Base-by-base conservation (phyloP, 2,888 invertebrate species). In the Heliconius cydno region DNA sequence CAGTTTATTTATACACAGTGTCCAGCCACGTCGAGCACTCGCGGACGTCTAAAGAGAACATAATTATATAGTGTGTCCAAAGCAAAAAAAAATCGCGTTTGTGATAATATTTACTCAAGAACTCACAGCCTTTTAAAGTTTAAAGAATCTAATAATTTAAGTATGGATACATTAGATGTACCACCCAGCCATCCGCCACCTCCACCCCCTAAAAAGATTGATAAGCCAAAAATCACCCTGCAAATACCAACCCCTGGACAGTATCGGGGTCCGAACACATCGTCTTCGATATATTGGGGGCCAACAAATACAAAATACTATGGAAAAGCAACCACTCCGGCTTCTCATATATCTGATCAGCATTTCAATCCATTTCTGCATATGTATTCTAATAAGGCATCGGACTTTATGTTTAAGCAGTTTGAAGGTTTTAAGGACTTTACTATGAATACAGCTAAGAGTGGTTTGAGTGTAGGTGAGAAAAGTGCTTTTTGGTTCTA, bases 391-490 rank as follows among this genome's bases (percentile, higher is more conserved):
- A 96, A 95, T 83, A 97, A 96, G 83, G 97, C 97, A 0, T 97
- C 97, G 0, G 97, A 97, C 83, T 98, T 97, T 85, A 96, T 98
- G 95, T 97, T 97, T 87, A 96, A 97, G 84, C 97, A 97, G 87
- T 97, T 98, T 85, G 96, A 96, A 85, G 98, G 97, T 0, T 96
- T 97, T 85, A 97, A 96, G 86, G 97, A 97, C 89, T 96, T 97
- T 88, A 97, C 98, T 0, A 94, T 96, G 93, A 96, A 95, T 84
- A 96, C 96, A 1, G 96, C 96, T 12, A 98, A 97, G 87, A 96
- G 97, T 79, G 98, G 98, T 38, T 92, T 98, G 83, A 98, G 98
- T 91, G 96, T 97, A 63, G 98, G 98, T 81, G 98, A 98, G 91
- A 98, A 97, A 89, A 96, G 96, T 81, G 97, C 97, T 0, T 97